Base-by-base conservation (phyloP, 2,113 vertebrate species). In the Pseudorhombus dupliciocellatus region DNA sequence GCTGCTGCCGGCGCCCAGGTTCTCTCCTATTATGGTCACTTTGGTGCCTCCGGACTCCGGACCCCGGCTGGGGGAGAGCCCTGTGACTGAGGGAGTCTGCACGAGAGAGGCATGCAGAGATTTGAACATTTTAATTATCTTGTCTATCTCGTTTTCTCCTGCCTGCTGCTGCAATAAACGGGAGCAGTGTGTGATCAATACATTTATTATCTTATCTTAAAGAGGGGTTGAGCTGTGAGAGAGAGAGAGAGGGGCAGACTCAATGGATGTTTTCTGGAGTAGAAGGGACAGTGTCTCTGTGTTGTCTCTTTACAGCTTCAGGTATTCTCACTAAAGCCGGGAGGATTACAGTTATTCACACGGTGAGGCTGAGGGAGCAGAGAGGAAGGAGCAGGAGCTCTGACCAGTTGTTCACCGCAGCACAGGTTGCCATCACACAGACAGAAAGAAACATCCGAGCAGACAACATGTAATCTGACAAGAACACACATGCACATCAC, bases 21-120 rank as follows among this genome's bases (percentile, higher is more conserved):
- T 93, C 63, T 96, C 95, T 46, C 97, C 98, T 0, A 95, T 91
- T 85, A 99, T 94, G 60, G 98, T 99, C 7, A 99, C 96, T 93
- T 95, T 96, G 4, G 98, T 99, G 64, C 98, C 98, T 25, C 98
- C 98, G 0, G 98, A 99, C 90, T 99, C 98, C 0, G 98, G 98
- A 4, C 98, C 98, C 0, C 96, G 93, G 81, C 93, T 94, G 1
- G 98, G 97, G 11, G 85, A 94, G 81, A 99, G 88, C 15, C 94
- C 95, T 15, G 92, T 93, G 90, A 99, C 94, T 0, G 92, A 92
- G 20, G 97, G 97, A 1, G 92, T 97, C 96, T 98, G 75, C 65
- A 73, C 74, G 53, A 68, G 28, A 73, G 6, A 66, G 37, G 64
- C 51, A 56, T 1, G n/a, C 54, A 74, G 55, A 55, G 57, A 30